Evolutionary conservation across 2,888 invertebrate genomes (phyloP).

Genomic region (Doris montereyensis): DNA sequence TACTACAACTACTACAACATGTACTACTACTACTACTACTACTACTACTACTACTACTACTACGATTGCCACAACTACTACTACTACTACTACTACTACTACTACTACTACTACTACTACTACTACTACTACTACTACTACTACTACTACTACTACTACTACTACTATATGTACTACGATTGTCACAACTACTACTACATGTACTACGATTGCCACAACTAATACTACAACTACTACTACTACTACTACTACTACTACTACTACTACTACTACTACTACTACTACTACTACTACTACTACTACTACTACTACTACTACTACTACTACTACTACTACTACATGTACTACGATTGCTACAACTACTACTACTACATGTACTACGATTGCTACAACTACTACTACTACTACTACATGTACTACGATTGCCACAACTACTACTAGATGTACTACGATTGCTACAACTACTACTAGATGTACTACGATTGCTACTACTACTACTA

Average conservation of each 20-base stretch:
- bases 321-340: constrained; percentile 26
- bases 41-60: constrained; percentile 20
- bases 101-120: constrained; percentile 33
- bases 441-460: no score
- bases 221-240: no score
- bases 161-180: no score
- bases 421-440: no score
- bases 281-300: constrained; percentile 29
- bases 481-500: no score
- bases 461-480: constrained; percentile 3
- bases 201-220: no score
- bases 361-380: no score
- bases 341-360: no score
- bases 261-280: constrained; percentile 31
- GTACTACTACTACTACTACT: not conserved
- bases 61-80: no score
- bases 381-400: no score
- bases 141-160: constrained; percentile 10
- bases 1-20: not conserved
- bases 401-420: no score
- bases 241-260: constrained; percentile 27
- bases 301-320: constrained; percentile 27
- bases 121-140: constrained; percentile 18
- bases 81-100: constrained; percentile 29
- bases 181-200: not conserved